Conservation (phyloP, 2,113 vertebrate species). For the Pituophis catenifer region DNA sequence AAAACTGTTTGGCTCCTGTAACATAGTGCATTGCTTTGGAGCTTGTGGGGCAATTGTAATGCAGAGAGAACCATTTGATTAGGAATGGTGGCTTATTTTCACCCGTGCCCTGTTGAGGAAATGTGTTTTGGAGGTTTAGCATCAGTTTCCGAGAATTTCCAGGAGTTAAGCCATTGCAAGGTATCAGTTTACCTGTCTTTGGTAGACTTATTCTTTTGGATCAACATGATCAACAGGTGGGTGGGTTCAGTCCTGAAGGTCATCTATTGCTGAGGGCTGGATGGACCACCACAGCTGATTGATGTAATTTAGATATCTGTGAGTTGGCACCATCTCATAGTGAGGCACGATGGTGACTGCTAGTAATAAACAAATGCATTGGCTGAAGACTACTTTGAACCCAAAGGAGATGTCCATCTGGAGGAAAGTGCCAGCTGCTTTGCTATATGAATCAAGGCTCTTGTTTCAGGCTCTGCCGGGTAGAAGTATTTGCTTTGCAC, state of each 20-base stretch:
- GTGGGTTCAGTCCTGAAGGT: neutral
- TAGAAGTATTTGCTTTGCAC: neutral
- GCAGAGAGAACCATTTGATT: neutral
- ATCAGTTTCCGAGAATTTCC: neutral
- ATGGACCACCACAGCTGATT: neutral
- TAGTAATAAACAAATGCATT: neutral
- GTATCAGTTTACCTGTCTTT: slow-evolving; percentile 3
- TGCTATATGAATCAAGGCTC: neutral
- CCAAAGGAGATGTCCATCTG: neutral
- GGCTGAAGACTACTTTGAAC: neutral
- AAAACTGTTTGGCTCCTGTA: neutral
- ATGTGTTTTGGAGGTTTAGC: neutral
- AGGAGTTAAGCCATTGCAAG: neutral
- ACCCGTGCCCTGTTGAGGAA: neutral
- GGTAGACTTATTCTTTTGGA: neutral
- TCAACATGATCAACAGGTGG: neutral
- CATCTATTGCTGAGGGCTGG: neutral
- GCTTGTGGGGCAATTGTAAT: neutral
- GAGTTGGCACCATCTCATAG: neutral
- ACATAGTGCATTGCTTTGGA: neutral
- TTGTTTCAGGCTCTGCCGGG: neutral
- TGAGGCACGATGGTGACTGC: neutral
- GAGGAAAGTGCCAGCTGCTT: neutral
- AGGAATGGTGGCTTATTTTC: neutral
- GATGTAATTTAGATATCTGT: neutral